phyloP scores from a whole-genome alignment of 2,797 vertebrate genomes.

The Mallotus villosus region DNA sequence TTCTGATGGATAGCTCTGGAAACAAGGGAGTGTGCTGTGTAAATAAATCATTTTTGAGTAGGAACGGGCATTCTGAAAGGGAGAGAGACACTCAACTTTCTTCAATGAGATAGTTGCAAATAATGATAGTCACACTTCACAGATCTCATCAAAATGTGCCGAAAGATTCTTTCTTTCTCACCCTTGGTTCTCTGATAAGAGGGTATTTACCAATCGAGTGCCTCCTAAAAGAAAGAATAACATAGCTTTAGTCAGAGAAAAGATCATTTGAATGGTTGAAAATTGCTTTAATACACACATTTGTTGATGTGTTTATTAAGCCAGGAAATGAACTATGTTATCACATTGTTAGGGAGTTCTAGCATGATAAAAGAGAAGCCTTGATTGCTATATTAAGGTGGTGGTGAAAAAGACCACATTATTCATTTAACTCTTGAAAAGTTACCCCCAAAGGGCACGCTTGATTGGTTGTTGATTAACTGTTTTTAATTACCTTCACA shows the following conservation, averaged over 20 bases:
- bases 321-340: not conserved
- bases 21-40: constrained; percentile 5
- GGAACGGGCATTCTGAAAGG: constrained; percentile 36
- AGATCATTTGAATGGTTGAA: not conserved
- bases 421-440: not conserved
- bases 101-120: constrained; percentile 31
- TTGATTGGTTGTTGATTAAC: constrained; percentile 20
- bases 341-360: not conserved
- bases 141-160: constrained; percentile 44
- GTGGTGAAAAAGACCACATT: not conserved
- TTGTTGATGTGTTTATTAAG: not conserved
- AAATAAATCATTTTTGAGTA: no score
- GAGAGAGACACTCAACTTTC: constrained; percentile 47
- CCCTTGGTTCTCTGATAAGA: constrained; percentile 32
- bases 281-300: not conserved
- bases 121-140: constrained; percentile 50
- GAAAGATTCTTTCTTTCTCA: constrained; percentile 33
- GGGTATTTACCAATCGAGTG: constrained; percentile 15
- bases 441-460: not conserved
- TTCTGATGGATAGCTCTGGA: no score
- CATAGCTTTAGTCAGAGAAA: not conserved
- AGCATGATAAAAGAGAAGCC: not conserved
- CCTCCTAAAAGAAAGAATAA: constrained; percentile 15
- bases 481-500: not conserved
- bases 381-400: not conserved